These are phyloP conservation scores for Phataginus tetradactyla DNA, from an alignment of 2,797 vertebrate species.

Conservation along the genomic window DNA sequence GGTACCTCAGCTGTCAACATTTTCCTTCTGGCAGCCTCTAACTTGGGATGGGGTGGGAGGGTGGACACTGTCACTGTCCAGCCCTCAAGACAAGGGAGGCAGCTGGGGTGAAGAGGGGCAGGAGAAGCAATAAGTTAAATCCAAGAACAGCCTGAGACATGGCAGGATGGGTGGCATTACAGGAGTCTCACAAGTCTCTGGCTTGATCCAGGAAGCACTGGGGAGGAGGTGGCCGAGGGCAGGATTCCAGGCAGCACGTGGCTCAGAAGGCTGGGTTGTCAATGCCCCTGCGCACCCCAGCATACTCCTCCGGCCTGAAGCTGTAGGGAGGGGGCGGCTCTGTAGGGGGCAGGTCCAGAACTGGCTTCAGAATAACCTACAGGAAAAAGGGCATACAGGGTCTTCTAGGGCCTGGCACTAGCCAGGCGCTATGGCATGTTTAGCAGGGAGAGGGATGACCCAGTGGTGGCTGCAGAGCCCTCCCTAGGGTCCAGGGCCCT, in stretches of 20 bases:
- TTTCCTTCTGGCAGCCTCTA: background rate
- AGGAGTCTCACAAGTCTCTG: background rate
- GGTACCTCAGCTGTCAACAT: background rate
- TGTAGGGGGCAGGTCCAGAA: background rate
- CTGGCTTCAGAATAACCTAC: conserved; percentile 71
- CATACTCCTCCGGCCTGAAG: background rate
- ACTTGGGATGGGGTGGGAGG: too few species aligned
- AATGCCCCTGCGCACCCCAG: accelerated
- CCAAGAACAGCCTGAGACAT: background rate
- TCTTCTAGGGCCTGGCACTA: background rate
- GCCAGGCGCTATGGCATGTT: background rate
- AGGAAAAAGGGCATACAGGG: background rate
- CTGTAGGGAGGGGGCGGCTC: conserved; percentile 77
- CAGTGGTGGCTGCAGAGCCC: background rate
- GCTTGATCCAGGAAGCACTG: background rate
- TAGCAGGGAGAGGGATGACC: background rate
- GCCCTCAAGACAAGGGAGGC: background rate
- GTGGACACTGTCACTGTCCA: background rate
- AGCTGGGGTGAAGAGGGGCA: background rate
- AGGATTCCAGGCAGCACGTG: background rate
- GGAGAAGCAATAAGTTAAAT: conserved; percentile 61
- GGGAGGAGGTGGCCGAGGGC: background rate
- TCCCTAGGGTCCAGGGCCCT: background rate
- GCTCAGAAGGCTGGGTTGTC: conserved; percentile 64
- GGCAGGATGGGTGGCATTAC: too few species aligned